Conservation (phyloP, 2,888 invertebrate species). For the Protula sp. region DNA sequence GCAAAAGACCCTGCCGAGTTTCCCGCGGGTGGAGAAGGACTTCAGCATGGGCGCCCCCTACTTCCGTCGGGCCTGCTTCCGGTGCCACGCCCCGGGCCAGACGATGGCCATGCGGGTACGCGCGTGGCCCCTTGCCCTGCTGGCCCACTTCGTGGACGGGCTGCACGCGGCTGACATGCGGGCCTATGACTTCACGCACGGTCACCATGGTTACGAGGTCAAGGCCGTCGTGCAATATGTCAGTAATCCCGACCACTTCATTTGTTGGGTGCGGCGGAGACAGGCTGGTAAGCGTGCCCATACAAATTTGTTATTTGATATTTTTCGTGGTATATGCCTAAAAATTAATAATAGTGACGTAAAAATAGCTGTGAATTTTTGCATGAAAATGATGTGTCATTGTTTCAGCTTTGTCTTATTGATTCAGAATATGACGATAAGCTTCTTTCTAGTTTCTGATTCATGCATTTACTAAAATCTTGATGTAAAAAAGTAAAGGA, state of each 20-base stretch:
- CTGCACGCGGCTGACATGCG: conserved; percentile 29
- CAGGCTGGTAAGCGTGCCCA: conserved; percentile 23
- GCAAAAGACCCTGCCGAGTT: conserved; percentile 34
- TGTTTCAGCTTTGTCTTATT: too few relatives aligned
- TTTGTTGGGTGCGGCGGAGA: conserved; percentile 45
- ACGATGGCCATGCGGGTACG: conserved; percentile 34
- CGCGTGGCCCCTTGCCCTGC: conserved; percentile 36
- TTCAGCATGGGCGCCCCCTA: conserved; percentile 33
- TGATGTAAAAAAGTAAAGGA: too few relatives aligned
- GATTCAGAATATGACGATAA: too few relatives aligned
- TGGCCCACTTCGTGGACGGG: conserved; percentile 47
- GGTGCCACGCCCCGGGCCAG: conserved; percentile 36
- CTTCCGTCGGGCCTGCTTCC: conserved; percentile 36
- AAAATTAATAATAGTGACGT: too few relatives aligned
- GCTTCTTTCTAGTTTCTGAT: too few relatives aligned
- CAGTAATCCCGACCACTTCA: conserved; percentile 46
- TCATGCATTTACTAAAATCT: too few relatives aligned
- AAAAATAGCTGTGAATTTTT: too few relatives aligned
- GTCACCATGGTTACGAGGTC: conserved; percentile 29
- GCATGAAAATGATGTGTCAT: too few relatives aligned
- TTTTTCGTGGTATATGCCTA: too few relatives aligned
- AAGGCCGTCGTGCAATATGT: conserved; percentile 45
- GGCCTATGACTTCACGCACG: conserved; percentile 29
- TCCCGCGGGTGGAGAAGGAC: conserved; percentile 34
- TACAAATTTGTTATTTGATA: too few relatives aligned